Base-by-base conservation (phyloP, 2,888 invertebrate genomes). In the Lithosia quadra region DNA sequence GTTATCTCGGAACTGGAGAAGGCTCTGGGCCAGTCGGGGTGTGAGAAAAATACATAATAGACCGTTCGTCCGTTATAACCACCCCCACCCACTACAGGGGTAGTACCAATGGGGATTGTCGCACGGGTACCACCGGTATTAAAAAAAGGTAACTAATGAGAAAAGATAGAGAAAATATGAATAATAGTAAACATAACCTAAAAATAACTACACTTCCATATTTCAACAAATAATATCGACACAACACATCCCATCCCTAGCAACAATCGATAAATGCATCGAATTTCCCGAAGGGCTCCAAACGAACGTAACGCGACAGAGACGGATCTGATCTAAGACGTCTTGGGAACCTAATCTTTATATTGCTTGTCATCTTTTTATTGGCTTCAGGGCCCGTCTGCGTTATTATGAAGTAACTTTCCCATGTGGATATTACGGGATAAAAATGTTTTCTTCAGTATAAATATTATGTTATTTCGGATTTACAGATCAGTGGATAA, bases 251-350 rank as follows among this genome's bases (percentile, higher is more conserved):
- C 22, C 59, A 66, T 4, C 73, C 39, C 71, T 72, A 69, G 34
- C 0, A 59, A 73, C 63, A 78, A 87, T 85, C 87, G 84, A 87
- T 85, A 86, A 49, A 76, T 87, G 87, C 90, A 85, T 86, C 80
- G 83, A 83, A 90, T 90, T 90, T 90, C 90, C 90, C 90, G 83
- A 82, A 82, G 90, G 90, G 80, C 74, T 81, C 67, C 69, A 69
- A 77, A 76, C 74, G 80, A 75, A 84, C 79, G 80, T 81, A 83
- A 86, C 85, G 77, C 81, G 74, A 77, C 73, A 80, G 72, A 84
- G 84, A 82, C 81, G 85, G 84, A 85, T 88, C 86, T 78, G 80
- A 84, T 82, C 82, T 81, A 74, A 79, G 83, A 83, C 72, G 84
- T 67, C 60, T 72, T 59, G 71, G 82, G 77, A 75, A 79, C 73